phyloP scores from a whole-genome alignment of 2,113 vertebrate species.

The Nibea albiflora region DNA sequence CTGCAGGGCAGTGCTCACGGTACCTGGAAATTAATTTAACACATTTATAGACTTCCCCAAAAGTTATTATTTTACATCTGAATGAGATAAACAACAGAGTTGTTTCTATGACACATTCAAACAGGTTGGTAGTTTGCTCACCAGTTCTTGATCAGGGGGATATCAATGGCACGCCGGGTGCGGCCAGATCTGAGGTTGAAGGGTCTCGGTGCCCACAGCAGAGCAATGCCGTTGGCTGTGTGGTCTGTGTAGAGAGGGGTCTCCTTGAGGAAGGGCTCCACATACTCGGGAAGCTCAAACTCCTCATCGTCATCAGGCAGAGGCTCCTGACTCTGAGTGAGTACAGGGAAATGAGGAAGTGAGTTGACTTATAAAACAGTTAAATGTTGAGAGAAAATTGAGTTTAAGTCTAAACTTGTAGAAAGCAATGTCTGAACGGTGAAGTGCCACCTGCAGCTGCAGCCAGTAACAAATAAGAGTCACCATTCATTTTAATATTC shows the following conservation, averaged over 20 bases:
- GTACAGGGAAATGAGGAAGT: neutral
- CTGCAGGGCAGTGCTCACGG: constrained; percentile 97
- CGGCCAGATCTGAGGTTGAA: constrained; percentile 97
- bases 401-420: neutral
- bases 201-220: constrained; percentile 96
- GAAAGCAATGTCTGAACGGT: constrained; percentile 50
- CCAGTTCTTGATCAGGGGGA: constrained; percentile 99
- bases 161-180: constrained; percentile 96
- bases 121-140: constrained; percentile 66
- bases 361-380: neutral
- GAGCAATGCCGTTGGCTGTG: constrained; percentile 98
- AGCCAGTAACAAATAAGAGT: constrained; percentile 34
- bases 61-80: neutral
- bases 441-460: constrained; percentile 51
- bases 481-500: constrained; percentile 69
- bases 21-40: constrained; percentile 85
- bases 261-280: constrained; percentile 98
- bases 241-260: constrained; percentile 97
- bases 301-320: constrained; percentile 98
- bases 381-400: neutral
- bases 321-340: constrained; percentile 92
- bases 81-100: neutral
- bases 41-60: neutral
- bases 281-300: constrained; percentile 96
- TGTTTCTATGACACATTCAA: neutral